phyloP scores from a whole-genome alignment of 2,113 vertebrate species.

The Oostethus manadensis region DNA sequence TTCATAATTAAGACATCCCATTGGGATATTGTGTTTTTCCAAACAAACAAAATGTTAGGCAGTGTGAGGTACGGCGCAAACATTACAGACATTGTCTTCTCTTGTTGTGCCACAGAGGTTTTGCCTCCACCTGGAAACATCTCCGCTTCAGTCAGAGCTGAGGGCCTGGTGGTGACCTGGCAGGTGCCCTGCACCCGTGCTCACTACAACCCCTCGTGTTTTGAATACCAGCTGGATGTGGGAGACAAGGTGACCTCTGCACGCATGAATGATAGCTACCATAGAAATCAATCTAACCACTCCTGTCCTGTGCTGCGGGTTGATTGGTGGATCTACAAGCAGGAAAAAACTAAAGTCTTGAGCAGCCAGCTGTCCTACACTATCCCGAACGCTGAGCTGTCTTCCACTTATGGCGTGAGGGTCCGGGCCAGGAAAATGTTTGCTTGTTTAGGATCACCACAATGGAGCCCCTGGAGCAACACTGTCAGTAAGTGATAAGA shows the following conservation, averaged over 20 bases:
- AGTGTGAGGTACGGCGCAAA: too few species aligned
- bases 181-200: neutral
- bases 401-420: slow-evolving; percentile 27
- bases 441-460: fast-evolving
- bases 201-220: fast-evolving
- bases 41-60: neutral
- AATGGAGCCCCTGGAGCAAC: slow-evolving; percentile 59
- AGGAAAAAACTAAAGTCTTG: neutral
- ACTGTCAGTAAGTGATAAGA: slow-evolving; percentile 38
- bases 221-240: slow-evolving; percentile 43
- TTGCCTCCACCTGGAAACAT: slow-evolving; percentile 38
- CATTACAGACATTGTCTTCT: too few species aligned
- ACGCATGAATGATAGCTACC: too few species aligned
- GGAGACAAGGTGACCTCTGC: slow-evolving; percentile 31
- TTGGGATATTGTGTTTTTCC: neutral
- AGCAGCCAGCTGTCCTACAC: fast-evolving
- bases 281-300: neutral
- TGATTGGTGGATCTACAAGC: slow-evolving; percentile 14
- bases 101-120: slow-evolving; percentile 32
- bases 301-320: neutral
- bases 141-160: slow-evolving; percentile 19
- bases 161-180: slow-evolving; percentile 42
- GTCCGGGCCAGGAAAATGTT: neutral
- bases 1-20: neutral
- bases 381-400: slow-evolving; percentile 17